Conservation (phyloP, 2,888 invertebrate genomes). For the Lysandra bellargus region DNA sequence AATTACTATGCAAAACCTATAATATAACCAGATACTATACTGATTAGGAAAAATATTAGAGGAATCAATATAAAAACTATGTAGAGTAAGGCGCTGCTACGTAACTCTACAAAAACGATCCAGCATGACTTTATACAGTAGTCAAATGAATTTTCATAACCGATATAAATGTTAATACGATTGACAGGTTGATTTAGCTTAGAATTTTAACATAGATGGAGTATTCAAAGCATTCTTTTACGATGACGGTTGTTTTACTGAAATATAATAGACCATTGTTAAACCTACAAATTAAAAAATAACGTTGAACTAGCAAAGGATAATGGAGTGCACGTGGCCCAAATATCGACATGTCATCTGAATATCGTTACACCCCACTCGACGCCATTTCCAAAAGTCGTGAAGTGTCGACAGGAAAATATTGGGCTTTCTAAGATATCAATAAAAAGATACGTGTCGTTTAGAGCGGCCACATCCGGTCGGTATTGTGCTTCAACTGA, state of each 20-base stretch:
- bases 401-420: constrained; percentile 71
- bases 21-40: constrained; percentile 1
- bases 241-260: neutral
- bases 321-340: constrained; percentile 39
- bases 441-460: constrained; percentile 79
- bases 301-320: neutral
- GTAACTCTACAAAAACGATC: constrained; percentile 16
- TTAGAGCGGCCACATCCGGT: constrained; percentile 79
- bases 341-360: constrained; percentile 42
- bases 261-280: neutral
- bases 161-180: neutral
- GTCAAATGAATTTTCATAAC: constrained; percentile 21
- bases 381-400: constrained; percentile 51
- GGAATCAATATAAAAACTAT: constrained; percentile 27
- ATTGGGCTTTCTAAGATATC: constrained; percentile 77
- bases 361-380: constrained; percentile 53
- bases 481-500: constrained; percentile 72
- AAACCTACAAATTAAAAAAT: neutral
- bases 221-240: neutral
- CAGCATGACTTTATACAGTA: constrained; percentile 17
- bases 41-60: constrained; percentile 29
- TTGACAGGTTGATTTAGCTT: neutral
- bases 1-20: constrained; percentile 29
- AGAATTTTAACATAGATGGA: neutral
- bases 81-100: constrained; percentile 5